phyloP scores from a whole-genome alignment of 2,113 vertebrate genomes.

The Dasyornis broadbenti region DNA sequence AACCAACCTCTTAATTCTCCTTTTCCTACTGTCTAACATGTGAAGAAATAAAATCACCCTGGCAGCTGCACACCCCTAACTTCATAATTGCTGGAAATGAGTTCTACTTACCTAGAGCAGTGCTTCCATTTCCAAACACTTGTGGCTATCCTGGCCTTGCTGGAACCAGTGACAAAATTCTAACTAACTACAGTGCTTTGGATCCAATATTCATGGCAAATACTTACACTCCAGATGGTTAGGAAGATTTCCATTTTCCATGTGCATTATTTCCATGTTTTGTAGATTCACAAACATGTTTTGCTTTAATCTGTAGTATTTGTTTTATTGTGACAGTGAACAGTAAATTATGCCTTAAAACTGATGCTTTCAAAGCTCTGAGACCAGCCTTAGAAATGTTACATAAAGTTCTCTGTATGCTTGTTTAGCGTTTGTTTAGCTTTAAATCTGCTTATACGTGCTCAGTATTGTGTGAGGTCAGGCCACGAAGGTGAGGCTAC shows the following conservation, averaged over 20 bases:
- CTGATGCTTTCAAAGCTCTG: neutral
- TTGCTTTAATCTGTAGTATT: neutral
- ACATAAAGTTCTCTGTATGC: neutral
- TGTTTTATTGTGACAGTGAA: neutral
- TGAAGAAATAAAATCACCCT: neutral
- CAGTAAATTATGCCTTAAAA: neutral
- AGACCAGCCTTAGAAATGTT: neutral
- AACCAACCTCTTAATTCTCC: neutral
- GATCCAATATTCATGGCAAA: neutral
- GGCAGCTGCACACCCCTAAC: neutral
- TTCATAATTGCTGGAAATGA: neutral
- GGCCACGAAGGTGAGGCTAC: neutral
- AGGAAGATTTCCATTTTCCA: neutral
- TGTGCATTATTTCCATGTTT: neutral
- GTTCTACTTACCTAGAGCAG: neutral
- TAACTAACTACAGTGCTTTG: neutral
- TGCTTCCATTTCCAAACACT: neutral
- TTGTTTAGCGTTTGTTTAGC: neutral
- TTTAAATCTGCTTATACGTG: neutral
- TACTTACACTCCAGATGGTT: neutral
- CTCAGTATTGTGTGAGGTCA: neutral
- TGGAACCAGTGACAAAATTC: neutral
- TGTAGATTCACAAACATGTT: neutral
- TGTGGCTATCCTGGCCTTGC: neutral
- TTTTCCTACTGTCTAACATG: neutral